Evolutionary conservation across 2,113 vertebrate genomes (phyloP).

Genomic region (Tetrax tetrax): DNA sequence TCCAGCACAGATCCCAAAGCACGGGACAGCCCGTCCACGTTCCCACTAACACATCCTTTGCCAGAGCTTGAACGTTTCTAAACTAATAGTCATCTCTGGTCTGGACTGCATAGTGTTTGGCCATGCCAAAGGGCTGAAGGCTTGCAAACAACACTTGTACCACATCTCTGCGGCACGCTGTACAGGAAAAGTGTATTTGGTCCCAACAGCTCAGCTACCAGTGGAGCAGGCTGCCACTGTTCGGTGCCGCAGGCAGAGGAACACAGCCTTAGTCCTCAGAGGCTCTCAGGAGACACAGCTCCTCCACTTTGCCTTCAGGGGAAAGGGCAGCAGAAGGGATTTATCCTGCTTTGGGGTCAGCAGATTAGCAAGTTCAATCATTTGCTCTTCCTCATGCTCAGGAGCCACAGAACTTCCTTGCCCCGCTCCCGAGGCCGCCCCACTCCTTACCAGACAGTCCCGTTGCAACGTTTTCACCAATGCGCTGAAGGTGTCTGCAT

Average conservation of each 20-base stretch:
- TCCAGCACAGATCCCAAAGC: background rate
- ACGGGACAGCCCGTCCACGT: fast-evolving
- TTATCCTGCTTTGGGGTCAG: background rate
- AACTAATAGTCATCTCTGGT: background rate
- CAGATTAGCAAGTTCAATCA: background rate
- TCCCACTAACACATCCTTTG: background rate
- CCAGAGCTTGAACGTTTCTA: background rate
- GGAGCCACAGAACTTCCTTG: background rate
- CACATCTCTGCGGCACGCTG: background rate
- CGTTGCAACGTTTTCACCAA: slow-evolving; percentile 94
- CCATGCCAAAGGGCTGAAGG: background rate
- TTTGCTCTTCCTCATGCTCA: fast-evolving
- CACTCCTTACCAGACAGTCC: slow-evolving; percentile 91
- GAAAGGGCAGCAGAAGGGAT: background rate
- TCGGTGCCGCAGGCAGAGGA: background rate
- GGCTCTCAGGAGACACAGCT: background rate
- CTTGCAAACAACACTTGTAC: background rate
- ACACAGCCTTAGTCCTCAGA: background rate
- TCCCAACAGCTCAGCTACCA: background rate
- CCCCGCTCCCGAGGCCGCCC: background rate
- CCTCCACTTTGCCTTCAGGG: background rate
- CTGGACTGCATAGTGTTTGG: background rate
- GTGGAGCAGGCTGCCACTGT: background rate
- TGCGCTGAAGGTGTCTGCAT: slow-evolving; percentile 91
- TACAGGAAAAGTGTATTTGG: background rate